Evolutionary conservation across 2,113 vertebrate genomes (phyloP).

Genomic region (Nibea coibor): DNA sequence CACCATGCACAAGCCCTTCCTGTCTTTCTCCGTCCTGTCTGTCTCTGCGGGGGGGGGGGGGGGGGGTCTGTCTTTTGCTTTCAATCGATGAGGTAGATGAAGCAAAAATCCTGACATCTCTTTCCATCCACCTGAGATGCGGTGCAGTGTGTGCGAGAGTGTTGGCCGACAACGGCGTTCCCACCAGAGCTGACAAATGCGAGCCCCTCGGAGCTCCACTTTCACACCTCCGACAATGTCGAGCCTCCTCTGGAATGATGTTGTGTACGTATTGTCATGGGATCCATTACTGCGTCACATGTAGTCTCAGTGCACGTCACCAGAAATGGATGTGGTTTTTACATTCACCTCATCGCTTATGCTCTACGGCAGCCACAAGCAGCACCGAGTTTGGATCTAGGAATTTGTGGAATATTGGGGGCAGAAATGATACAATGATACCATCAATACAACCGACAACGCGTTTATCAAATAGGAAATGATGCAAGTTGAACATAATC

Average conservation of each 20-base stretch:
- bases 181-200: conserved; percentile 36
- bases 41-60: conserved; percentile 41
- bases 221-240: conserved; percentile 48
- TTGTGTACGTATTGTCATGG: background rate
- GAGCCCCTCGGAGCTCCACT: conserved; percentile 41
- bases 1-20: conserved; percentile 2
- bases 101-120: conserved; percentile 50
- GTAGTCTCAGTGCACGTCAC: conserved; percentile 4
- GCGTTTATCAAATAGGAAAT: background rate
- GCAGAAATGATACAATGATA: too few species aligned
- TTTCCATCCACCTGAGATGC: conserved; percentile 58
- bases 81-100: conserved; percentile 52
- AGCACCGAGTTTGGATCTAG: background rate
- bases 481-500: background rate
- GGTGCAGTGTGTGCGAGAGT: conserved; percentile 23
- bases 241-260: background rate
- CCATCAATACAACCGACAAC: background rate
- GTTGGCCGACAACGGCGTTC: conserved; percentile 17
- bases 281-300: conserved; percentile 26
- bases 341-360: background rate
- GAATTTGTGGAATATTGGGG: background rate
- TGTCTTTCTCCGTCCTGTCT: background rate
- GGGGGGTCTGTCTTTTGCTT: conserved; percentile 35
- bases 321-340: background rate
- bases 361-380: background rate